Conservation (phyloP, 2,113 vertebrate species). For the Centrocercus urophasianus region DNA sequence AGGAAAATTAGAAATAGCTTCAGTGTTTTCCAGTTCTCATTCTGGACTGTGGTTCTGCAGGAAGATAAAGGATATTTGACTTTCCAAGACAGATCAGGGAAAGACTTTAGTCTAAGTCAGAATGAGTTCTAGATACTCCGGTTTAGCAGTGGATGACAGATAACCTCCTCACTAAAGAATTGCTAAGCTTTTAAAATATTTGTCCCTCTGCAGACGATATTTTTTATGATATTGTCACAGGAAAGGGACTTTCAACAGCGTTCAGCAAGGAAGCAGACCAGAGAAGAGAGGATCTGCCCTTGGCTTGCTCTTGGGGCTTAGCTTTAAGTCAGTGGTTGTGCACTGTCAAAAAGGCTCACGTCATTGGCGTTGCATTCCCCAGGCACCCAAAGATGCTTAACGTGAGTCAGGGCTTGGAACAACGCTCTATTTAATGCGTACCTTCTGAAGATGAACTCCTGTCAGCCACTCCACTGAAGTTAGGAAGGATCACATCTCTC, state of each 20-base stretch:
- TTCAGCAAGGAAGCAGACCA: neutral
- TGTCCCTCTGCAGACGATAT: neutral
- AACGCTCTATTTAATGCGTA: neutral
- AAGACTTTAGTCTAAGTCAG: neutral
- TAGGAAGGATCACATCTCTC: slow-evolving; percentile 18
- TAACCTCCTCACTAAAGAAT: neutral
- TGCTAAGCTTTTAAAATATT: neutral
- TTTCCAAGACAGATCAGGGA: neutral
- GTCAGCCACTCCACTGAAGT: neutral
- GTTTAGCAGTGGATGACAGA: neutral
- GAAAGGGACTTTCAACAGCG: neutral
- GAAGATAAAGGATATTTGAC: neutral
- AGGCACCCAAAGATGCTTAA: neutral
- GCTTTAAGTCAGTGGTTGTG: neutral
- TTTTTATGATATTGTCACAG: neutral
- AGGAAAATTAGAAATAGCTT: neutral
- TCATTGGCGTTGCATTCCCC: neutral
- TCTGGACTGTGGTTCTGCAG: neutral
- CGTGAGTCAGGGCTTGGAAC: neutral
- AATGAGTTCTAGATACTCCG: neutral
- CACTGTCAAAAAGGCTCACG: neutral
- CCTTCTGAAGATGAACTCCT: neutral
- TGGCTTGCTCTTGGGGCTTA: neutral
- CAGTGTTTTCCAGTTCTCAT: neutral
- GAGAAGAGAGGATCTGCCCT: neutral